These are phyloP conservation scores for Micrasema minimum DNA, from an alignment of 1,140 invertebrate genomes.

Conservation along the genomic window DNA sequence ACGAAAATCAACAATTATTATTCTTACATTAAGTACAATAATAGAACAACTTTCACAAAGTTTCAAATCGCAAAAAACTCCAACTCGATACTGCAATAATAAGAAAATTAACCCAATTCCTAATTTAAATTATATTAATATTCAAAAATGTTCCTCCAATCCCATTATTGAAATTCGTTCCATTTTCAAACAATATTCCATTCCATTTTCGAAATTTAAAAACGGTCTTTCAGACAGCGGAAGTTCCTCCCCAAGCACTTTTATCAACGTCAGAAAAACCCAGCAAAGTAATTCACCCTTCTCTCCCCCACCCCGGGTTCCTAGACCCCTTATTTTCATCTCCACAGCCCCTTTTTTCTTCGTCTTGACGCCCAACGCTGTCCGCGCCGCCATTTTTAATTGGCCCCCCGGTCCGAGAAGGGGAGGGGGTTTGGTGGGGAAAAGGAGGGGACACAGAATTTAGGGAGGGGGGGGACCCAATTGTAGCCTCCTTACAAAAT, in stretches of 20 bases:
- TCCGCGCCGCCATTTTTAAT: slow-evolving; percentile 49
- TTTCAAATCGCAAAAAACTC: no score
- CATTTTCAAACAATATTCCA: slow-evolving; percentile 38
- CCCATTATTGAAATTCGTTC: slow-evolving; percentile 18
- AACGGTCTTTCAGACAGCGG: slow-evolving; percentile 31
- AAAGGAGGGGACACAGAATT: slow-evolving; percentile 10
- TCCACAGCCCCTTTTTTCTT: slow-evolving; percentile 32
- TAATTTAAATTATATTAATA: slow-evolving; percentile 20
- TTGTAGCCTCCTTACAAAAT: slow-evolving; percentile 13
- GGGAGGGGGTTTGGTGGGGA: background rate
- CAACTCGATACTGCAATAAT: no score
- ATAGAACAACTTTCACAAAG: no score
- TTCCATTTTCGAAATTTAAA: slow-evolving; percentile 29
- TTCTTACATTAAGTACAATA: no score
- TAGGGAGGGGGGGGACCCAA: slow-evolving; percentile 10
- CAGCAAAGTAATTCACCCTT: slow-evolving; percentile 33
- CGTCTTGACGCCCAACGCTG: slow-evolving; percentile 33
- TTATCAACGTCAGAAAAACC: slow-evolving; percentile 47
- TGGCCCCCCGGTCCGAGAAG: slow-evolving; percentile 40
- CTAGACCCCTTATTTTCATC: background rate
- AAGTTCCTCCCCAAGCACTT: slow-evolving; percentile 35
- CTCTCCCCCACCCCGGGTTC: background rate
- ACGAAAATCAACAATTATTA: no score
- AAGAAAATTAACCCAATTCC: slow-evolving; percentile 1
- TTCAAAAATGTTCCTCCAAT: slow-evolving; percentile 30